These are phyloP conservation scores for Melanostigma gelatinosum DNA, from an alignment of 2,113 vertebrate genomes.

Conservation along the genomic window DNA sequence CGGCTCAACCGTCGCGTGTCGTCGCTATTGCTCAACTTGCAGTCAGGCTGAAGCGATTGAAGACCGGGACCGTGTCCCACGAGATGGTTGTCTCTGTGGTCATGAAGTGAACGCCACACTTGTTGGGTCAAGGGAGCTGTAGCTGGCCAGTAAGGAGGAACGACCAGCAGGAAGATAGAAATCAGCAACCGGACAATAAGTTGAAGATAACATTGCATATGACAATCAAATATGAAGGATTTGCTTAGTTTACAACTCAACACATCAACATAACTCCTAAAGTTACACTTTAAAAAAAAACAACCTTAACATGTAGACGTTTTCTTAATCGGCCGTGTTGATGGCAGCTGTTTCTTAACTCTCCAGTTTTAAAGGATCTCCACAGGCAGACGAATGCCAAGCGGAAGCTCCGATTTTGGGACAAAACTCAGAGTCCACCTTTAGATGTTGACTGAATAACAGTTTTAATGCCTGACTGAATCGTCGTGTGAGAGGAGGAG, in stretches of 20 bases:
- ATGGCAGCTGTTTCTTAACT: neutral
- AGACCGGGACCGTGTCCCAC: conserved; percentile 26
- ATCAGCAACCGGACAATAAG: conserved; percentile 11
- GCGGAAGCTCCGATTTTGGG: neutral
- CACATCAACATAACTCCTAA: conserved; percentile 7
- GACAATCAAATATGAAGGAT: conserved; percentile 67
- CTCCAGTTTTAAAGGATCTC: neutral
- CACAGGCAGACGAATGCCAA: neutral
- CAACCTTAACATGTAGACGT: neutral
- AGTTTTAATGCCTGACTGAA: neutral
- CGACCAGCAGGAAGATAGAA: conserved; percentile 8
- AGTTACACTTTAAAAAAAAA: neutral
- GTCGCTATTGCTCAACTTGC: neutral
- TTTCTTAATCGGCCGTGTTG: conserved; percentile 1
- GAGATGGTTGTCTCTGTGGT: neutral
- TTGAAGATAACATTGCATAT: conserved; percentile 44
- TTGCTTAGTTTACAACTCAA: conserved; percentile 22
- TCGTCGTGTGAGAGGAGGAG: neutral
- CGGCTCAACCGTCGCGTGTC: neutral
- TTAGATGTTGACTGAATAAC: conserved; percentile 15
- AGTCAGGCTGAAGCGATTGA: neutral
- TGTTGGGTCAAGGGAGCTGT: conserved; percentile 17
- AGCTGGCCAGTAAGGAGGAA: conserved; percentile 1
- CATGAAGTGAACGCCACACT: no score
- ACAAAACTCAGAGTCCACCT: neutral